Evolutionary conservation across 2,797 vertebrate genomes (phyloP), one percentile per base, ranked within the genome.

Genomic region (Phaenicophaeus curvirostris): DNA sequence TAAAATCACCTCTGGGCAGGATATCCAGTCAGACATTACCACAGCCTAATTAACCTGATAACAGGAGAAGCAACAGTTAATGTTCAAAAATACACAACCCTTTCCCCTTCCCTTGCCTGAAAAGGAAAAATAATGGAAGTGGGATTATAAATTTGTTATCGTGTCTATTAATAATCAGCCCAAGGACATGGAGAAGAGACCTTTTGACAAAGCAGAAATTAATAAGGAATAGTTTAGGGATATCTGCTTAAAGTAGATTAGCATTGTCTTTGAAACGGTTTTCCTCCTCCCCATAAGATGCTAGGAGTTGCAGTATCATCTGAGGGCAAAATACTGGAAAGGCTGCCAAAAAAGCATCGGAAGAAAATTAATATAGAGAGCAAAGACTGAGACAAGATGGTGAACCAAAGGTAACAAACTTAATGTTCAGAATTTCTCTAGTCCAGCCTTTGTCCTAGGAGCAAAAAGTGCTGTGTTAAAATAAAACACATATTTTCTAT

Each of bases 31-130:
- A 95, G 94, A 92, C 66, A 61, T 89, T 93, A 85, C 87, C 68
- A 89, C 85, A 91, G 75, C 73, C 85, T 88, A 96, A 91, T 95
- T 95, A 97, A 87, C 80, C 48, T 81, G 85, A 94, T 96, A 96
- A 96, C 87, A 96, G 69, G 53, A 95, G 54, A 19, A 67, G 42
- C 57, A 81, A 89, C 23, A 66, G 75, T 80, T 87, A 85, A 82
- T 0, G 0, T 80, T 86, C 35, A 95, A 92, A 95, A 93, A 82
- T 69, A 77, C 9, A 72, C 65, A 77, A 69, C n/a, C 62, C 33
- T 90, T 35, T 78, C 53, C 53, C 8, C 55, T 58, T 81, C 46
- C 46, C 75, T 82, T 61, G 73, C 61, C 61, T 42, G 65, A 87
- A 93, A 87, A 77, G 62, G 87, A 83, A 86, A 90, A 91, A 81